These are phyloP conservation scores for Prosopocoilus inquinatus DNA, from an alignment of 2,888 invertebrate species.

Conservation along the genomic window DNA sequence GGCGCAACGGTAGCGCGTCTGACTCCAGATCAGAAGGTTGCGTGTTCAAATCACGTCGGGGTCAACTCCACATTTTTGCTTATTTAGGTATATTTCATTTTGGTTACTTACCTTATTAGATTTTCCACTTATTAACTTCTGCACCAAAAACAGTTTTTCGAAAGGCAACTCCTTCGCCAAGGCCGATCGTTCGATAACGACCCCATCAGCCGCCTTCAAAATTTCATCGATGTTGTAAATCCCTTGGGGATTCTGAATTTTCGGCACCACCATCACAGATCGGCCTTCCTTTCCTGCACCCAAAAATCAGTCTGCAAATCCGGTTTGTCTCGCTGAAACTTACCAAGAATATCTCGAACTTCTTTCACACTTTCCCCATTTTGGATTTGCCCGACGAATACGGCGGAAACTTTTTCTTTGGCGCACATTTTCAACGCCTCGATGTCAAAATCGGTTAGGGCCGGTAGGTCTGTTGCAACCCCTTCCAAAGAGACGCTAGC, in stretches of 20 bases:
- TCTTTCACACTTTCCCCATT: constrained; percentile 64
- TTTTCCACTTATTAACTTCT: constrained; percentile 97
- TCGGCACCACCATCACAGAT: constrained; percentile 93
- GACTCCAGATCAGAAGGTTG: constrained; percentile 98
- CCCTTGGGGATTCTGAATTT: constrained; percentile 99
- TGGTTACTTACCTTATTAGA: constrained; percentile 68
- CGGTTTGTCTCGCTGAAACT: neutral
- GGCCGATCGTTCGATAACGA: constrained; percentile 98
- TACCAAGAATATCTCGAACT: constrained; percentile 55
- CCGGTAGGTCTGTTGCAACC: constrained; percentile 50
- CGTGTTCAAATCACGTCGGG: constrained; percentile 97
- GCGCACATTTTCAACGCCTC: constrained; percentile 60
- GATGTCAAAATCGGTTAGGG: constrained; percentile 50
- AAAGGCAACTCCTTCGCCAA: constrained; percentile 97
- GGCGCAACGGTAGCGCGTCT: constrained; percentile 98
- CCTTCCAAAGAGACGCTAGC: constrained; percentile 57
- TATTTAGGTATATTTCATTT: too few species aligned
- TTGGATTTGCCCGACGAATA: constrained; percentile 76
- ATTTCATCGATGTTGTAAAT: constrained; percentile 93
- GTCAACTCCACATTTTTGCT: constrained; percentile 55
- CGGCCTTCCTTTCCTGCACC: constrained; percentile 75
- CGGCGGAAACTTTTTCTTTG: constrained; percentile 69
- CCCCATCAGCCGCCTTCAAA: constrained; percentile 88
- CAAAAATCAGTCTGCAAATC: neutral
- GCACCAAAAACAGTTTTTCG: constrained; percentile 95